Evolutionary conservation across 2,113 vertebrate genomes (phyloP), one percentile per base, ranked within the genome.

Genomic region (Anguilla japonica): DNA sequence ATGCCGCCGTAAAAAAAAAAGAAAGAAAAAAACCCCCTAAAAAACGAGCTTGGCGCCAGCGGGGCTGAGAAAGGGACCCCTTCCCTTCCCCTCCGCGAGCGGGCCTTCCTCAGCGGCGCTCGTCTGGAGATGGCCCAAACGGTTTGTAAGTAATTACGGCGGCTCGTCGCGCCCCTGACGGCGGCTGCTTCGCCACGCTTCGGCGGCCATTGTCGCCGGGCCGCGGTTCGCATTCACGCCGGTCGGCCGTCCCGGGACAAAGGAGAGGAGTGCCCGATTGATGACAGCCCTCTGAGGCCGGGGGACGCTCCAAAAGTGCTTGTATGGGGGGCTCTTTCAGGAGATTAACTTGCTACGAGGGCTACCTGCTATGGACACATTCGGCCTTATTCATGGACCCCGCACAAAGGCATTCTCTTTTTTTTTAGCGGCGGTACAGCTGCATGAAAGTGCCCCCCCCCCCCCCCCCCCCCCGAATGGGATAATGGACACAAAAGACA

Each of bases 261-360:
- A 94, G 91, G 92, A 93, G 91, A 94, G 92, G 95, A 94, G 93
- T 94, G 93, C 91, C 92, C 93, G 91, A 95, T 95, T 94, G 95
- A 94, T 94, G 94, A 94, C 90, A 90, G 92, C 93, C 92, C 93
- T 95, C 92, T 91, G 90, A 93, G 92, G 93, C 92, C 82, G 89
- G 89, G 91, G 91, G 89, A 91, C 94, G 93, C 94, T 94, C 94
- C 94, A 94, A 93, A 96, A 96, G 93, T 93, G 92, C 93, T 95
- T 95, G 92, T 96, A 94, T 94, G 34, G 92, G 92, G 92, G 91
- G 88, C 92, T 94, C 94, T 95, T 95, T 96, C 91, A 95, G 91
- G 90, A 96, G 96, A 96, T 96, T 95, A 96, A 96, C 94, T 96
- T 96, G 93, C 93, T 94, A 94, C 94, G 91, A 96, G 95, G 95